Evolutionary conservation across 2,113 vertebrate species (phyloP), one percentile per base, ranked within the genome.

Genomic region (Microcebus ravelobensis): DNA sequence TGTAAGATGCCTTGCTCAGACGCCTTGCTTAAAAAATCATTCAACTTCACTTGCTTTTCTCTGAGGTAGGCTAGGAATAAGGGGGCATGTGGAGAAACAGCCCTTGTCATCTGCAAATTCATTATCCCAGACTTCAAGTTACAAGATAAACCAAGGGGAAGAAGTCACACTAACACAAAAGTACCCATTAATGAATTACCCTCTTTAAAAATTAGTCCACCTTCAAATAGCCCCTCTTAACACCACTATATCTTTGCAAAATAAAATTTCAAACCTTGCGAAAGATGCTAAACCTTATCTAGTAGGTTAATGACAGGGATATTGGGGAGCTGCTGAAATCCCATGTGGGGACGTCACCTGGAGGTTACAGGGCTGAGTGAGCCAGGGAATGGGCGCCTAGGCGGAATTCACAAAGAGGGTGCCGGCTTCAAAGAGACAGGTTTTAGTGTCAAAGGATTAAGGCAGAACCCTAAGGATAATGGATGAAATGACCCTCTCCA

Each of bases 171-270:
- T n/a, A 55, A n/a, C 31, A 45, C n/a, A 55, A 57, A 71, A 82
- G 59, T 21, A 74, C 27, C 45, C 23, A 14, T 36, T n/a, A 70
- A 61, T 45, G 45, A 67, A 71, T 14, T 20, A n/a, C 13, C 10
- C 63, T 87, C 55, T 94, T 81, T 80, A 21, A 82, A 90, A 84
- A 61, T 48, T 48, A 85, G 45, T 48, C 42, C 25, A 52, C 23
- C 36, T 57, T 86, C 11, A n/a, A n/a, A 68, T 13, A 52, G 48
- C n/a, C 36, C 36, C 57, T 81, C 36, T 86, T 57, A 39, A 39
- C 80, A 52, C 8, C 14, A 36, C 21, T 9, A 3, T 17, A 50
- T 21, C 25, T 81, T 85, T 21, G 25, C 65, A 80, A 91, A 93
- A 81, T 68, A 42, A 84, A 91, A 34, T 2, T 12, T 17, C 29